Base-by-base conservation (phyloP, 2,888 invertebrate species). In the Phortica okadai region DNA sequence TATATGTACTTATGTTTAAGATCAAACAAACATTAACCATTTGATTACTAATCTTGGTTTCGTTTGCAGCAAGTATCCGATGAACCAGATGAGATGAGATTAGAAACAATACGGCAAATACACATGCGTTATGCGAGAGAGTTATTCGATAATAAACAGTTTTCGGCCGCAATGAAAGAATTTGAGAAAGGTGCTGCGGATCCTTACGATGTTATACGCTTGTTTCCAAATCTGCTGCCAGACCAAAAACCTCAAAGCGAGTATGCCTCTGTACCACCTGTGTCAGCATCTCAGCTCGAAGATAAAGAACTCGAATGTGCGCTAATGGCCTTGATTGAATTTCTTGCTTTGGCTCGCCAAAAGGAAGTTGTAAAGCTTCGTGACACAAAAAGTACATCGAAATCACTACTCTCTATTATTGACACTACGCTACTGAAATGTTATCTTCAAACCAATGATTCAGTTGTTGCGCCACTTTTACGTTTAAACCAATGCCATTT, bases 401-500 rank as follows among this genome's bases (percentile, higher is more conserved):
- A 89, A 41, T 88, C 89, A 56, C 78, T 97, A 44, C 91, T 98
- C 77, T 98, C 98, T 91, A 96, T 99, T 75, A 98, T 99, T 78
- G 99, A 99, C 90, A 99, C 99, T 0, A 99, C 99, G 0, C 92
- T 99, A 73, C 93, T 99, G 10, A 99, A 99, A 91, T 99, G 99
- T 90, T 99, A 99, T 92, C 93, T 99, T 54, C 90, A 97, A 96
- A 98, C 98, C 0, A 99, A 99, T 90, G 98, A 99, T 92, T 97
- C 97, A 0, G 92, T 98, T 74, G 96, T 99, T 1, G 97, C 98
- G 0, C 96, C 98, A 0, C 92, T 99, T 14, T 92, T 99, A 42
- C 94, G 99, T 1, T 92, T 97, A 21, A 97, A 99, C 91, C 95
- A 97, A 89, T 99, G 99, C 88, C 97, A 98, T 82, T 92, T 99